Evolutionary conservation across 1,140 invertebrate genomes (phyloP).

Genomic region (Rhyacophila brunnea): DNA sequence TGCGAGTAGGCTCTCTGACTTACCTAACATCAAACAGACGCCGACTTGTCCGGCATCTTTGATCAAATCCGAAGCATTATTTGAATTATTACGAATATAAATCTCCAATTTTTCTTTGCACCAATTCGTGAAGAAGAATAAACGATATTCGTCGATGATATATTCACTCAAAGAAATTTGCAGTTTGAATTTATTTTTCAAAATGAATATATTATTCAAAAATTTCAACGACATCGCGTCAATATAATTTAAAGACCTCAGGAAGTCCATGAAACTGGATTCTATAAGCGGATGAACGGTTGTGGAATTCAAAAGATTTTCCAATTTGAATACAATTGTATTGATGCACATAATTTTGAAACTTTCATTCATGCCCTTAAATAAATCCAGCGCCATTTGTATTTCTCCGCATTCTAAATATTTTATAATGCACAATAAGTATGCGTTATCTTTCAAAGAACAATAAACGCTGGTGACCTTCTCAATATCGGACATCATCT

Average conservation of each 20-base stretch:
- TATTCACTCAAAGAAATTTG: conserved; percentile 26
- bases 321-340: conserved; percentile 17
- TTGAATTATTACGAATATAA: not conserved
- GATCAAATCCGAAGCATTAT: conserved; percentile 5
- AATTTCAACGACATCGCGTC: conserved; percentile 7
- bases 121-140: conserved; percentile 22
- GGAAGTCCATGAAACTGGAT: conserved; percentile 29
- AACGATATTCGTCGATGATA: conserved; percentile 20
- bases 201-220: conserved; percentile 23
- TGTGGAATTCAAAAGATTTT: conserved; percentile 17
- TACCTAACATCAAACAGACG: conserved; percentile 15
- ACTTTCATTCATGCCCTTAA: conserved; percentile 13
- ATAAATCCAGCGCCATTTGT: conserved; percentile 20
- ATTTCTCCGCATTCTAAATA: conserved; percentile 20
- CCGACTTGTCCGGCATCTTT: conserved; percentile 15
- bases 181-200: conserved; percentile 28
- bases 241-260: conserved; percentile 15
- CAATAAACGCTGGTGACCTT: conserved; percentile 29
- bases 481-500: conserved; percentile 30
- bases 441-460: conserved; percentile 27
- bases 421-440: conserved; percentile 24
- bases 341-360: conserved; percentile 23
- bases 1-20: conserved; percentile 19
- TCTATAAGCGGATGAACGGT: conserved; percentile 6
- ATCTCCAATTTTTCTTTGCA: conserved; percentile 17